Base-by-base conservation (phyloP, 2,888 invertebrate genomes). In the Glyphotaelius pellucidus region DNA sequence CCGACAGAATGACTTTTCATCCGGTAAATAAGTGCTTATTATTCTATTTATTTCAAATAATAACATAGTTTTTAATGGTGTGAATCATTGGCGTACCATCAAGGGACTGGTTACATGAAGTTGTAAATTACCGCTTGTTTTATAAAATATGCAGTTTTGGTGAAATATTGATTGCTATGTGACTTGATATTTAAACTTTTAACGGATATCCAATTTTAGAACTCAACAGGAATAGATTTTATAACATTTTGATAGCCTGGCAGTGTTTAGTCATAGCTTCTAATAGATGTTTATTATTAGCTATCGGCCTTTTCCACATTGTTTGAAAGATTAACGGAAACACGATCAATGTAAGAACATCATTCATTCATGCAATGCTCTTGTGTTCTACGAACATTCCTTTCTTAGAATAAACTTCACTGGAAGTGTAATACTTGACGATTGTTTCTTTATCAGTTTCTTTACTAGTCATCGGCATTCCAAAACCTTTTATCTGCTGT, bases 251-350 rank as follows among this genome's bases (percentile, higher is more conserved):
- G 32, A 52, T 90, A 84, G 67, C n/a, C 67, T 87, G 52, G 25
- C 52, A 87, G 87, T 30, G 84, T 92, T 90, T 88, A 88, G 90
- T 92, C 92, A 90, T 91, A 80, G 83, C 91, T 90, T 89, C 35
- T 80, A 91, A 92, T 92, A 91, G 92, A 92, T 80, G 67, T 91
- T 90, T 92, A 92, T 91, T 92, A 67, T 91, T 92, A 92, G 91
- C 80, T 32, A 83, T 89, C 47, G 35, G 89, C 83, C 88, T 80
- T 91, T 87, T 90, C 35, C 90, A 25, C 81, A 90, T 90, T 80
- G 90, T 90, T 80, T 38, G 80, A 38, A 90, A 90, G 38, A 89
- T 89, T 81, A 90, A 15, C 81, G 83, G 84, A 79, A 79, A 79
- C 79, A 89, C 14, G 47, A 47, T 31, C 12, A 47, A 47, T 86